Conservation (phyloP, 2,797 vertebrate genomes). For the Thripadectes ignobilis region DNA sequence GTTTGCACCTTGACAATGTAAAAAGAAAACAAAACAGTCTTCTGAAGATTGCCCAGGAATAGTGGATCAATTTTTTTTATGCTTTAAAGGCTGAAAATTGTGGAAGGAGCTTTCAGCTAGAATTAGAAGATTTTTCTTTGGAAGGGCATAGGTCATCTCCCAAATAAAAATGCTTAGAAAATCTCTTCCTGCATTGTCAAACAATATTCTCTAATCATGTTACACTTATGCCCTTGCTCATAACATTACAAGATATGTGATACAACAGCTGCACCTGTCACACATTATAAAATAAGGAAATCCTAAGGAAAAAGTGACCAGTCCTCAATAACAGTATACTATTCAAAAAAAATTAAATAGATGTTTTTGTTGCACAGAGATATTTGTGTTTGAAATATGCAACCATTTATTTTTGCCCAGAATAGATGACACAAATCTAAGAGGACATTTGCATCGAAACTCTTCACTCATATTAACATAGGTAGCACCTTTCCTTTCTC, state of each 20-base stretch:
- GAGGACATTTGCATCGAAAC: not conserved
- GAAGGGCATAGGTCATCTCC: not conserved
- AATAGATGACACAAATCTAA: not conserved
- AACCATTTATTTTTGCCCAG: not conserved
- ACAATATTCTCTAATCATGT: not conserved
- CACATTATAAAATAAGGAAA: not conserved
- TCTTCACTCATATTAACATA: not conserved
- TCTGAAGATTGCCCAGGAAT: not conserved
- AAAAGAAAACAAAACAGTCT: not conserved
- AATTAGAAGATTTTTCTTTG: not conserved
- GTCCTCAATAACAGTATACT: not conserved
- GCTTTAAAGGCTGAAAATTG: not conserved
- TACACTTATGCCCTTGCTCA: not conserved
- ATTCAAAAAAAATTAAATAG: accelerated
- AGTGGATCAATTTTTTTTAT: accelerated
- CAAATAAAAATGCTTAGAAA: not conserved
- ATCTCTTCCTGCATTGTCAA: not conserved
- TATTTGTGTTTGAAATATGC: not conserved
- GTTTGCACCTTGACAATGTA: not conserved
- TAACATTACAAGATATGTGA: not conserved
- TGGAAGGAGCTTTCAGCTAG: not conserved
- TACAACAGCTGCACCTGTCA: not conserved
- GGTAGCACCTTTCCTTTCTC: not conserved
- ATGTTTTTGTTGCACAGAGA: not conserved
- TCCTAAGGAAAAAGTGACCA: not conserved